Evolutionary conservation across 2,888 invertebrate species (phyloP).

Genomic region (Hipparchia sbordonii): DNA sequence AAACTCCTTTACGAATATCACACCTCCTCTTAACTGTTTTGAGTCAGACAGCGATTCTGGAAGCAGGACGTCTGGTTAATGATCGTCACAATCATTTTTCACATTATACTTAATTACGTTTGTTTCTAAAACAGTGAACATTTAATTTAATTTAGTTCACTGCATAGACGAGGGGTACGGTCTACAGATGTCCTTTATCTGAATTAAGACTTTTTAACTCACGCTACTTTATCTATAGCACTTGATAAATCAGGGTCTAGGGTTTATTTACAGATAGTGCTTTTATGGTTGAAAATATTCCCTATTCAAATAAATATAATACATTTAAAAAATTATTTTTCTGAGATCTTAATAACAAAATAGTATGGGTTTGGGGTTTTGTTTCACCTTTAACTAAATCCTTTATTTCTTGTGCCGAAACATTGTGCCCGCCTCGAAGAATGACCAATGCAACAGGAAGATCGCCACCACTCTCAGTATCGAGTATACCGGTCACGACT

Average conservation of each 20-base stretch:
- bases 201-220: no score
- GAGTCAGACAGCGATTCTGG: slow-evolving; percentile 58
- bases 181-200: no score
- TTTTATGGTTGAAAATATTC: no score
- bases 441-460: slow-evolving; percentile 59
- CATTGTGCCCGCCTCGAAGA: slow-evolving; percentile 40
- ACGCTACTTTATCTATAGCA: background rate
- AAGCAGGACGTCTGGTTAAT: slow-evolving; percentile 29
- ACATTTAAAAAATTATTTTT: no score
- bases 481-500: slow-evolving; percentile 56
- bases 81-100: no score
- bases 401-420: slow-evolving; percentile 59
- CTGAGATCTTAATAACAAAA: no score
- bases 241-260: background rate
- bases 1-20: slow-evolving; percentile 58
- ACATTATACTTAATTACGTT: no score
- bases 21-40: slow-evolving; percentile 64
- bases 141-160: no score
- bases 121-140: no score
- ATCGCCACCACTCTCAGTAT: slow-evolving; percentile 48
- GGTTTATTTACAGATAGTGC: background rate
- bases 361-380: no score
- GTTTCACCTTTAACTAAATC: slow-evolving; percentile 55
- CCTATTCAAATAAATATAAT: no score
- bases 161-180: no score